A percentile compares a stretch with the other conserved stretches of the same genome.
phyloP scores from a whole-genome alignment of 2,888 invertebrate genomes.

The Morinoia aosen region DNA sequence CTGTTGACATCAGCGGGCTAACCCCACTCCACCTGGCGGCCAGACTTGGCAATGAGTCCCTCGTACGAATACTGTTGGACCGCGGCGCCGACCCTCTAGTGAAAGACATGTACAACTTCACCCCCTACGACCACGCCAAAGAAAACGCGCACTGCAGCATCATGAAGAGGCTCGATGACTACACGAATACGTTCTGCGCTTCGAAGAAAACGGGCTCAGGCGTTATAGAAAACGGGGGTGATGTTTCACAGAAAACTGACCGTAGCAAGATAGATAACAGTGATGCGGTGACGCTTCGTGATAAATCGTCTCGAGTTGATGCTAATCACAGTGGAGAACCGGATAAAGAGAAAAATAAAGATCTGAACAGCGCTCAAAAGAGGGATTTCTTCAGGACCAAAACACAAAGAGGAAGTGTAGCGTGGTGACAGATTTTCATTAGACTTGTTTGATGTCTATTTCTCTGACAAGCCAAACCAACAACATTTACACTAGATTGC shows the following conservation, averaged over 20 bases:
- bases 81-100: constrained; percentile 89
- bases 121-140: constrained; percentile 63
- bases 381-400: constrained; percentile 1
- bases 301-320: not conserved
- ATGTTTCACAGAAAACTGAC: not conserved
- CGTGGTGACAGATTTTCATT: not conserved
- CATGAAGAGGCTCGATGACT: constrained; percentile 59
- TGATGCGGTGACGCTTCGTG: not conserved
- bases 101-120: constrained; percentile 59
- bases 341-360: not conserved
- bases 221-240: not conserved
- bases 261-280: not conserved
- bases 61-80: constrained; percentile 92
- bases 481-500: not conserved
- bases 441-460: too few species aligned
- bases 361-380: not conserved
- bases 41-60: constrained; percentile 89
- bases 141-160: constrained; percentile 62
- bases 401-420: constrained; percentile 6
- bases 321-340: not conserved
- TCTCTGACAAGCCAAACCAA: not conserved
- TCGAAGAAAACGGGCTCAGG: not conserved
- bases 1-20: constrained; percentile 79
- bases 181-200: not conserved
- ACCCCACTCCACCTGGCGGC: constrained; percentile 95